Evolutionary conservation across 2,113 vertebrate genomes (phyloP).

Genomic region (Coreoperca whiteheadi): DNA sequence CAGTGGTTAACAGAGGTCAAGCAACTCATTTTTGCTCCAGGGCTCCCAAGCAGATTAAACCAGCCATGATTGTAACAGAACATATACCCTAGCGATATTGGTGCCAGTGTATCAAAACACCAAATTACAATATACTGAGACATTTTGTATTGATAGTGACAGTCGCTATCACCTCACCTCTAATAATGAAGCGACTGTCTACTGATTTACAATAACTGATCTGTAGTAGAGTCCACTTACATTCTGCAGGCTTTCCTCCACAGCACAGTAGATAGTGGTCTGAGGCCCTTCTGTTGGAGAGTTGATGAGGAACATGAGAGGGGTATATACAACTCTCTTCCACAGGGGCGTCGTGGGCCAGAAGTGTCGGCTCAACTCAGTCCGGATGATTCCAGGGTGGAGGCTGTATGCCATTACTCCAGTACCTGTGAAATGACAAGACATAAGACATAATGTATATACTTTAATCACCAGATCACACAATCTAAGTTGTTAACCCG

Average conservation of each 20-base stretch:
- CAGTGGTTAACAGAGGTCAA: neutral
- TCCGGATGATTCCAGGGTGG: constrained; percentile 80
- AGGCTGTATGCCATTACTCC: constrained; percentile 77
- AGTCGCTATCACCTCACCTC: neutral
- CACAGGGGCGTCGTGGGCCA: constrained; percentile 47
- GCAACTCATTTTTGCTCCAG: neutral
- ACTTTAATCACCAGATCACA: neutral
- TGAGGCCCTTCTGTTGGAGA: constrained; percentile 72
- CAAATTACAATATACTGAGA: neutral
- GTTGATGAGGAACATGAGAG: constrained; percentile 68
- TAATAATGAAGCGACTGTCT: neutral
- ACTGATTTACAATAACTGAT: constrained; percentile 49
- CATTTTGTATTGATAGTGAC: neutral
- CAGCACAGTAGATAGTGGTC: constrained; percentile 80
- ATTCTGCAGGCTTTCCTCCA: constrained; percentile 74
- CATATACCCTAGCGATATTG: neutral
- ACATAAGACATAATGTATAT: neutral
- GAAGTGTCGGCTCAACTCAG: constrained; percentile 76
- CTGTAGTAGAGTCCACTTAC: constrained; percentile 80
- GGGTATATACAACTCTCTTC: constrained; percentile 54
- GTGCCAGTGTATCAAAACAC: neutral
- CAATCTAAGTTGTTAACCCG: neutral
- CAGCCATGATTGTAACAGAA: neutral
- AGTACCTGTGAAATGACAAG: constrained; percentile 60
- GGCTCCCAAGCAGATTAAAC: neutral